phyloP scores from a whole-genome alignment of 2,888 invertebrate species.

The Pinctada fucata region DNA sequence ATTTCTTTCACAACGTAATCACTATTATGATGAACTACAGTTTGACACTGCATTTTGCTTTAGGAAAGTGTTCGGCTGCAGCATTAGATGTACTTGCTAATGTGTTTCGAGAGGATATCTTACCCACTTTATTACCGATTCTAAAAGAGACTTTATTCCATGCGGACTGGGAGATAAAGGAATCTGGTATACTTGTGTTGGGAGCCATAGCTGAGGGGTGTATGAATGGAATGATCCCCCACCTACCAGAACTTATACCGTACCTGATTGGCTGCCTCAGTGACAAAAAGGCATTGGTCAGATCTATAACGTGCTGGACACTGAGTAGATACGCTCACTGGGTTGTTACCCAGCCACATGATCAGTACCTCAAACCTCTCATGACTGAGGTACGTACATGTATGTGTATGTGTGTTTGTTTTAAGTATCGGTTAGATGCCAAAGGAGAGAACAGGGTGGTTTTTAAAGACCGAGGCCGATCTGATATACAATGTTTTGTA shows the following conservation, averaged over 20 bases:
- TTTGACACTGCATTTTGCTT: not conserved
- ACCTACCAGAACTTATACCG: slow-evolving; percentile 96
- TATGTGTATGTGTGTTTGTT: not conserved
- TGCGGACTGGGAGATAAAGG: slow-evolving; percentile 97
- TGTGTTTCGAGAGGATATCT: slow-evolving; percentile 95
- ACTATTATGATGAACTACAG: not conserved
- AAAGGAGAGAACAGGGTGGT: not conserved
- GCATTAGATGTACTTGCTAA: slow-evolving; percentile 97
- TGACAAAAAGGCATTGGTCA: slow-evolving; percentile 96
- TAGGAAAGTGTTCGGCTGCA: slow-evolving; percentile 97
- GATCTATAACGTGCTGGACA: slow-evolving; percentile 99
- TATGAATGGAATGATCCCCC: slow-evolving; percentile 97
- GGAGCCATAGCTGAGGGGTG: slow-evolving; percentile 93
- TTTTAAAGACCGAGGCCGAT: not conserved
- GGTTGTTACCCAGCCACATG: slow-evolving; percentile 97
- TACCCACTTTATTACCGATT: slow-evolving; percentile 95
- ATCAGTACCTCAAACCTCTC: slow-evolving; percentile 93
- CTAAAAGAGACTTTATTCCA: slow-evolving; percentile 97
- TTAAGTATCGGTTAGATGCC: not conserved
- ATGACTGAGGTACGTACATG: slow-evolving; percentile 89
- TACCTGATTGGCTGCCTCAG: slow-evolving; percentile 94
- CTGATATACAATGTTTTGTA: not conserved
- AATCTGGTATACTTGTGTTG: slow-evolving; percentile 93
- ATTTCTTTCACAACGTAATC: not conserved
- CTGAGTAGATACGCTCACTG: slow-evolving; percentile 97